Base-by-base conservation (phyloP, 1,140 invertebrate species). In the Anoplolepis gracilipes region DNA sequence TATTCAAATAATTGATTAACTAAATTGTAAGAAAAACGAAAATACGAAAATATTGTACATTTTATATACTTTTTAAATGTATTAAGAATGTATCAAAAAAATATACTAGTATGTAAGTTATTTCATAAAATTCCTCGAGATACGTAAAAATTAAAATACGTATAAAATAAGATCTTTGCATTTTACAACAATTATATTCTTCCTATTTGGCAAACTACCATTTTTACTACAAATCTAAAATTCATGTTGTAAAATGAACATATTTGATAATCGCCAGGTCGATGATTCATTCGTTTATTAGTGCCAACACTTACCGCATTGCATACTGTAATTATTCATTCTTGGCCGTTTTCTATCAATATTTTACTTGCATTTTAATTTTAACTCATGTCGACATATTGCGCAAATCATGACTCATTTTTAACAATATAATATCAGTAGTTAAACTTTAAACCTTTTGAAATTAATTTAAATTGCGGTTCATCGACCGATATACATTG, bases 241-340 rank as follows among this genome's bases (percentile, higher is more conserved):
- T 55, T 42, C 36, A 30, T 70, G 36, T 78, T 57, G 6, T 25
- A 39, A 81, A 57, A 67, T n/a, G 13, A 39, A 8, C 28, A 19
- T 69, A 39, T 36, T 33, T 64, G 33, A 39, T 79, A 69, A 70
- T 81, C 39, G 25, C 42, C 22, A 39, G 30, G 16, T 67, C 28
- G 76, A 69, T 79, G 62, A 79, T 67, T 79, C 76, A 69, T 22
- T 8, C 30, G 33, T 53, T 25, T 69, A 19, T 53, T 69, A 79
- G 30, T 69, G 62, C 62, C 61, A 79, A 39, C 42, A 69, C 22
- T 79, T 79, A 79, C 53, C 76, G 55, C 62, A 78, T 64, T 39
- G 59, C 42, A 69, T 69, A 19, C 42, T 25, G 49, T 28, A 67
- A 65, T 55, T 79, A 22, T 25, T 67, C 22, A 46, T 62, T 64